These are phyloP conservation scores for Pleuronectes platessa DNA, from an alignment of 2,113 vertebrate genomes.

Conservation along the genomic window DNA sequence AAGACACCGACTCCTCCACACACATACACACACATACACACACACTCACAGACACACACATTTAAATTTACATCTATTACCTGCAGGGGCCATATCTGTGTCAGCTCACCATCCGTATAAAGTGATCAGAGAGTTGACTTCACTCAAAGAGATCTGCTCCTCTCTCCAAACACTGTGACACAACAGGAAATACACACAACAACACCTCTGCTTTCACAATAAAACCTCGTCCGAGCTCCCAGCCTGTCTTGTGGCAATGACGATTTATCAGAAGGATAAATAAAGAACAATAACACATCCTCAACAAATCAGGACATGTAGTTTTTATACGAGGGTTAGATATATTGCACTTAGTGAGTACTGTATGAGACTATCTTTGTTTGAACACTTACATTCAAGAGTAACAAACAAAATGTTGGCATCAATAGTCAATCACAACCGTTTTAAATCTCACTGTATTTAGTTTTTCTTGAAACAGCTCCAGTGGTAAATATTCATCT, in stretches of 20 bases:
- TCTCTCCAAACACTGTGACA: background rate
- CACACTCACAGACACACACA: no score
- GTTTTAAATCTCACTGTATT: no score
- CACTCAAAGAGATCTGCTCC: background rate
- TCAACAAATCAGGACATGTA: no score
- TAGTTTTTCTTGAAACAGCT: no score
- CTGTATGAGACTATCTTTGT: no score
- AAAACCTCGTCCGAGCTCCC: conserved; percentile 26
- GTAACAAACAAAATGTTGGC: background rate
- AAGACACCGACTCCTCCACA: no score
- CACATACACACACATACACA: no score
- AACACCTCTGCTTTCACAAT: conserved; percentile 53
- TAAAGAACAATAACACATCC: no score
- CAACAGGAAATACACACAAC: background rate
- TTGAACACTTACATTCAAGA: no score
- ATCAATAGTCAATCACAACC: no score
- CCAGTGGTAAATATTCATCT: background rate
- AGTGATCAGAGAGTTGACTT: background rate
- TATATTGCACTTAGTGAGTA: no score
- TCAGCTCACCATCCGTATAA: conserved; percentile 50
- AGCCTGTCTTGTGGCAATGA: background rate
- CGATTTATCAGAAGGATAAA: background rate
- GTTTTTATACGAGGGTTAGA: no score
- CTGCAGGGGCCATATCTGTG: conserved; percentile 57
- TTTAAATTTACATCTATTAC: conserved; percentile 33